These are phyloP conservation scores for Danionella cerebrum DNA, from an alignment of 2,113 vertebrate genomes.

Conservation along the genomic window DNA sequence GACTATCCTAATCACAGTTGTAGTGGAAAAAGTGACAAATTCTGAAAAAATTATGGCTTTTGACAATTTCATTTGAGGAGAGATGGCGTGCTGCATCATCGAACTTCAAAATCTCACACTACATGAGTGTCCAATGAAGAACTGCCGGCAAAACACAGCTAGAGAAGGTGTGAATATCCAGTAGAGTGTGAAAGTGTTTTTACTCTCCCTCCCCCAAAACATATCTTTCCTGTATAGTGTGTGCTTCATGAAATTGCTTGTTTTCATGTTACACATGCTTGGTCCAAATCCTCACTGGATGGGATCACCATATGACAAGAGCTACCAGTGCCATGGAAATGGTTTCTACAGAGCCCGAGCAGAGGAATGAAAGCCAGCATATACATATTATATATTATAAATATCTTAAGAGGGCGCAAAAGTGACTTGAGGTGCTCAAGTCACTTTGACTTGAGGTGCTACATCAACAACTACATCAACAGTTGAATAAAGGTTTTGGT, in stretches of 20 bases:
- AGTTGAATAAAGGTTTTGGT: too few species aligned
- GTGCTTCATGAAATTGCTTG: constrained; percentile 26
- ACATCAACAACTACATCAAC: too few species aligned
- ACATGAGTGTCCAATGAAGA: constrained; percentile 40
- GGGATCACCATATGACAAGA: constrained; percentile 20
- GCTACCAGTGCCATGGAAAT: neutral
- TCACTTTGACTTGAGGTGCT: too few species aligned
- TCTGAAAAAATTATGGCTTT: neutral
- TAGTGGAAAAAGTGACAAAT: neutral
- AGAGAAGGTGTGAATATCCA: constrained; percentile 38
- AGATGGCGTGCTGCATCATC: constrained; percentile 21
- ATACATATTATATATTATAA: too few species aligned
- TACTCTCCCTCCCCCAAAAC: neutral
- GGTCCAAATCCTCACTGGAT: constrained; percentile 12
- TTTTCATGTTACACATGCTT: constrained; percentile 27
- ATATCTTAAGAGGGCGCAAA: too few species aligned
- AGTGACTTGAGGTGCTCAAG: too few species aligned
- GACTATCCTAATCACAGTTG: neutral
- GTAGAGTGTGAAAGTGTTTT: constrained; percentile 36
- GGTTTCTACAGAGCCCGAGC: neutral
- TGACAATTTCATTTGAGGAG: constrained; percentile 25
- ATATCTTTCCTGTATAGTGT: constrained; percentile 10
- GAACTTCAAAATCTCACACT: constrained; percentile 41
- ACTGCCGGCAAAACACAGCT: constrained; percentile 38
- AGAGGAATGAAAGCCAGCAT: neutral